Base-by-base conservation (phyloP, 2,797 vertebrate species). In the Salarias fasciatus region DNA sequence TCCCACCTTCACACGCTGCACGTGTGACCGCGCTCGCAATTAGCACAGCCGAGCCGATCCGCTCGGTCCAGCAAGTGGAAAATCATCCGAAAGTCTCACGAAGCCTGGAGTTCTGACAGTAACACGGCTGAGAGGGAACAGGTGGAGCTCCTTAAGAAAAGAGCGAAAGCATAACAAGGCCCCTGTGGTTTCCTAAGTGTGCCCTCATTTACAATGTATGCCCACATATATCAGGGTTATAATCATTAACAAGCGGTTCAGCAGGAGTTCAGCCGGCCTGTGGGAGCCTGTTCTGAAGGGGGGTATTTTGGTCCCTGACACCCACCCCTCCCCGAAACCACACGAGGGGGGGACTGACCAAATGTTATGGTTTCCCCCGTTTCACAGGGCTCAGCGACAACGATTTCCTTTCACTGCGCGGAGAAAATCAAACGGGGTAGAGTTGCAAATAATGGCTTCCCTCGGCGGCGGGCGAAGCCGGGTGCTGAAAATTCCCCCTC, bases 201-300 rank as follows among this genome's bases (percentile, higher is more conserved):
- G 88, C 91, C 91, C 90, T 89, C 90, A 91, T 92, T 87, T 85
- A 84, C 86, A 85, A 83, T 77, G 77, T 79, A 83, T 68, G 84
- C 86, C 89, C 64, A 71, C 86, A 83, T 87, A 81, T 86, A 91
- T 90, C 86, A 84, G 87, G 80, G 75, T 86, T 88, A 86, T 88
- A 89, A 90, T 91, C 90, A 90, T 92, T 92, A 91, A 89, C 79
- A 72, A 71, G 57, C 84, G 80, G 92, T 92, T 93, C 91, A 92
- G 67, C 38, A 0, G 71, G 53, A 92, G 92, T 93, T 94, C 92
- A 92, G 30, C 31, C 45, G 53, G 72, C 63, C 60, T n/a, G n/a
- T n/a, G n/a, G n/a, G n/a, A n/a, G n/a, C n/a, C n/a, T n/a, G n/a
- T n/a, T n/a, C n/a, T n/a, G n/a, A n/a, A n/a, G n/a, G n/a, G n/a